phyloP scores from a whole-genome alignment of 2,797 vertebrate genomes.

The Mus spretus region DNA sequence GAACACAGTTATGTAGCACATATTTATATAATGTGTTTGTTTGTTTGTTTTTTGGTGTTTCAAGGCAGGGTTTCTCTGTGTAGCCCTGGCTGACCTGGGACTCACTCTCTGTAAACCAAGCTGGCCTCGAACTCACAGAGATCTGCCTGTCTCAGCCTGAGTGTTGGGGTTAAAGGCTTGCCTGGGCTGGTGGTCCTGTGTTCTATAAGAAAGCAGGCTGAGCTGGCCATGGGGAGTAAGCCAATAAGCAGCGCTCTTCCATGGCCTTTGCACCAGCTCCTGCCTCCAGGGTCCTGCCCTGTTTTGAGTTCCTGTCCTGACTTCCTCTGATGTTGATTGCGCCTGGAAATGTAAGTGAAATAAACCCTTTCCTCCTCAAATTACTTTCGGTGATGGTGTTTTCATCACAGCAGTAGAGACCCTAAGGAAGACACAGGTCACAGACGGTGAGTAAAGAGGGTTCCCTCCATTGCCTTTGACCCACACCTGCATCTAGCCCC shows the following conservation, averaged over 20 bases:
- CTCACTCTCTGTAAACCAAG: neutral
- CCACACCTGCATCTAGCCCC: slow-evolving; percentile 33
- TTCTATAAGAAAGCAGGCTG: neutral
- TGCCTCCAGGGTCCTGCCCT: no score
- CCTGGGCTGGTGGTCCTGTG: neutral
- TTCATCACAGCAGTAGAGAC: neutral
- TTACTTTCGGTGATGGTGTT: neutral
- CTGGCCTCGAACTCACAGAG: no score
- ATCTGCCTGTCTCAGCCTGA: neutral
- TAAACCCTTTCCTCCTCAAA: neutral
- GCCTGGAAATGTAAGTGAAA: neutral
- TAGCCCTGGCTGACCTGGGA: neutral
- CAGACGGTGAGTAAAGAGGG: neutral
- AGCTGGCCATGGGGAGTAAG: no score
- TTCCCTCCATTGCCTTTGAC: slow-evolving; percentile 30
- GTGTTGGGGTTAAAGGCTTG: neutral
- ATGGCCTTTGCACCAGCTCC: no score
- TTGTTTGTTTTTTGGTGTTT: neutral
- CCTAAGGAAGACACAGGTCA: neutral
- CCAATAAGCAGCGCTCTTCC: no score
- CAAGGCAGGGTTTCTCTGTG: neutral
- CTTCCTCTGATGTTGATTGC: no score
- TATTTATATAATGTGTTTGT: slow-evolving; percentile 27
- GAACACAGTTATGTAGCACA: neutral
- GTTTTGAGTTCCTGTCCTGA: no score